phyloP scores from a whole-genome alignment of 2,888 invertebrate genomes.

The Patella pellucida region DNA sequence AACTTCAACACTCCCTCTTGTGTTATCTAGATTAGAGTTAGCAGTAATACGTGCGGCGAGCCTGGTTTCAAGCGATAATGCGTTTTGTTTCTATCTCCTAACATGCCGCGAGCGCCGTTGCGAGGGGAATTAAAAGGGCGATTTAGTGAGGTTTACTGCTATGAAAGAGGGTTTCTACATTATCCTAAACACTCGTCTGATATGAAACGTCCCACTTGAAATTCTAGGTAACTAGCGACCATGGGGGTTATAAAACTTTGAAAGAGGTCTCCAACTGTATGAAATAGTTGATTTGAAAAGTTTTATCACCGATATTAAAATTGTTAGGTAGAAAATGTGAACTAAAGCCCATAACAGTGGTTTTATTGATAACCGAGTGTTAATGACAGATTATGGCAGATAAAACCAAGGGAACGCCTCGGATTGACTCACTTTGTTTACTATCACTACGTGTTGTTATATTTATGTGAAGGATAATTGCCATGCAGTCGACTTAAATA shows the following conservation, averaged over 20 bases:
- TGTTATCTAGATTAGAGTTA: slow-evolving; percentile 5
- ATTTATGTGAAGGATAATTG: background rate
- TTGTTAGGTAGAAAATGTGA: background rate
- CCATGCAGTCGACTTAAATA: background rate
- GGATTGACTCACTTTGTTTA: background rate
- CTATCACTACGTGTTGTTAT: background rate
- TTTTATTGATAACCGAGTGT: slow-evolving; percentile 8
- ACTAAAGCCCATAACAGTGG: background rate
- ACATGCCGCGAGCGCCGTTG: background rate
- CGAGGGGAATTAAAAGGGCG: background rate
- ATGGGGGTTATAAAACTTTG: too few species aligned
- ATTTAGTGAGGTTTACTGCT: background rate
- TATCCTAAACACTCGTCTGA: background rate
- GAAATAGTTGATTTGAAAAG: too few species aligned
- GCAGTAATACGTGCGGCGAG: slow-evolving; percentile 3
- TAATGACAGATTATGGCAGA: slow-evolving; percentile 4
- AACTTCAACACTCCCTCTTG: slow-evolving; percentile 9
- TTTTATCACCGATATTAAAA: too few species aligned
- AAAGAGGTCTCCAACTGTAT: too few species aligned
- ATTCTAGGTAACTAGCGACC: too few species aligned
- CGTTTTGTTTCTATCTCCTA: background rate
- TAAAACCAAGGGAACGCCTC: slow-evolving; percentile 7
- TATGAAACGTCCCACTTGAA: too few species aligned
- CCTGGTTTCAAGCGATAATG: slow-evolving; percentile 5
- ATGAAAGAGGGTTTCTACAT: slow-evolving; percentile 2